phyloP scores from a whole-genome alignment of 1,140 invertebrate genomes.

The Cherax destructor region DNA sequence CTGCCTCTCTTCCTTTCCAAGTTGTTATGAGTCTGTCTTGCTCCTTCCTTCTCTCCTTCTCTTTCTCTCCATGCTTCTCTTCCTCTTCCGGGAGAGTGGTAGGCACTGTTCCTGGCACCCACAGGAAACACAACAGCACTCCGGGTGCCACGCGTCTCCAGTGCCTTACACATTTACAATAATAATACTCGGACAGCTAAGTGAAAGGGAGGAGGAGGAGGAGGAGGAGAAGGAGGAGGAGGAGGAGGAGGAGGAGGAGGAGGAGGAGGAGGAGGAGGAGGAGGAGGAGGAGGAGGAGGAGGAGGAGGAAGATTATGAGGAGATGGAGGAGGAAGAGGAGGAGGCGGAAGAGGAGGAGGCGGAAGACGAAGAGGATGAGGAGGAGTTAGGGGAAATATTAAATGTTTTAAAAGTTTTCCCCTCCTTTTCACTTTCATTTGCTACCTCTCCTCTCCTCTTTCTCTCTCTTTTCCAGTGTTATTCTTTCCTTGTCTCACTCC shows the following conservation, averaged over 20 bases:
- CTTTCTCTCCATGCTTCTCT: neutral
- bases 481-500: too few species aligned
- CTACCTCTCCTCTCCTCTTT: too few species aligned
- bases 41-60: neutral
- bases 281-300: neutral
- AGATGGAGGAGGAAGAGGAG: too few species aligned
- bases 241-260: neutral
- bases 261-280: neutral
- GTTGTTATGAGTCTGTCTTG: neutral
- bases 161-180: conserved; percentile 37
- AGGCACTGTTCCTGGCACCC: neutral
- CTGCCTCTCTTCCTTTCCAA: neutral
- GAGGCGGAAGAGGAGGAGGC: too few species aligned
- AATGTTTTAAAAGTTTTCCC: too few species aligned
- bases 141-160: conserved; percentile 7
- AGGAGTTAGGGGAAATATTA: too few species aligned
- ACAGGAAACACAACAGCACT: conserved; percentile 44
- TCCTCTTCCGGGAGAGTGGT: neutral
- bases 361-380: too few species aligned
- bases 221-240: neutral
- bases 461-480: too few species aligned
- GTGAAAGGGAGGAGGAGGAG: conserved; percentile 33
- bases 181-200: conserved; percentile 53
- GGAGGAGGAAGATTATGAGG: too few species aligned
- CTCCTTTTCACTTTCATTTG: too few species aligned